Conservation (phyloP, 2,113 vertebrate species). For the Lepidothrix coronata region DNA sequence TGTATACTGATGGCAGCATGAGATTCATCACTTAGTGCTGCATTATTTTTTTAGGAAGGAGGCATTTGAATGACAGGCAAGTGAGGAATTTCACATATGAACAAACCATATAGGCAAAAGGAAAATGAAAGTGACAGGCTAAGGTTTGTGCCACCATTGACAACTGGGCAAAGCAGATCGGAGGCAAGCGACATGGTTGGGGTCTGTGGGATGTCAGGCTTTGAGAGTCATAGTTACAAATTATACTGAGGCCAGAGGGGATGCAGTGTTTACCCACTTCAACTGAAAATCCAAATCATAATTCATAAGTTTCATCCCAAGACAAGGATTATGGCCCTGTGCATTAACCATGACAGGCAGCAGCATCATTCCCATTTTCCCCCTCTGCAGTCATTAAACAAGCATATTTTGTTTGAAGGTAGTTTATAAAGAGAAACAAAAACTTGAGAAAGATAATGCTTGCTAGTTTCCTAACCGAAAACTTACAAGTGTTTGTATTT, state of each 20-base stretch:
- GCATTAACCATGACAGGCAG: background rate
- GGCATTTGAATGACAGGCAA: rapidly evolving
- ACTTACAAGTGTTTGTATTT: background rate
- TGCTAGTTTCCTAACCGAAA: background rate
- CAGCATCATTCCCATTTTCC: background rate
- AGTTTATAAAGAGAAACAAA: background rate
- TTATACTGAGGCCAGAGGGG: background rate
- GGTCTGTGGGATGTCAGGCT: background rate
- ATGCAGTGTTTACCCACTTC: background rate
- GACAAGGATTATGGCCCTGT: background rate
- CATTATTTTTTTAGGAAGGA: background rate
- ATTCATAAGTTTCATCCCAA: background rate
- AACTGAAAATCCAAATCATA: background rate
- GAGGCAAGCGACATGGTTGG: background rate
- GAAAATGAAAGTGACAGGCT: background rate
- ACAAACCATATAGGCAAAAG: background rate
- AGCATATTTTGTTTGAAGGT: background rate
- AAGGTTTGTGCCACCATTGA: background rate
- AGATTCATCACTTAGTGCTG: background rate
- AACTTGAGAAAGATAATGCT: background rate
- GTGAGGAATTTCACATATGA: background rate
- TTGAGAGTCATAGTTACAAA: background rate
- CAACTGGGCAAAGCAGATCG: background rate
- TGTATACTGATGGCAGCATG: background rate
- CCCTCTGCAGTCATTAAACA: background rate